Base-by-base conservation (phyloP, 2,888 invertebrate species). In the Cylindroiulus punctatus region DNA sequence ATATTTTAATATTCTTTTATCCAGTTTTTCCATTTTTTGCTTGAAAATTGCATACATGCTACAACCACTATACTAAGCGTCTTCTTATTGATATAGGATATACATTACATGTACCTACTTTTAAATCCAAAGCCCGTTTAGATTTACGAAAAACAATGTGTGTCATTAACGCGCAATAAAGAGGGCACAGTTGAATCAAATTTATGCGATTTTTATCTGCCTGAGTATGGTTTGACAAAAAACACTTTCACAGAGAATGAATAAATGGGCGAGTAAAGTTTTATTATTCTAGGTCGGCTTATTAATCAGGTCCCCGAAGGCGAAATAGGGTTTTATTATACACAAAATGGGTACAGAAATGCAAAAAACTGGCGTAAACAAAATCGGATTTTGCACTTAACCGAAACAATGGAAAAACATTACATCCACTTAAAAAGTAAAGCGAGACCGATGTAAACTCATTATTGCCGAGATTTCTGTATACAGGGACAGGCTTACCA, bases 311-410 rank as follows among this genome's bases (percentile, higher is more conserved):
- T 76, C 76, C 76, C 76, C 30, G 2, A 14, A 30, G 76, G 76
- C 14, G 65, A 76, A 76, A 30, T 30, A 30, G 14, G 30, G 17
- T 76, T 76, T 76, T 76, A 76, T 76, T 76, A 76, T 76, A 32
- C 76, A 30, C 76, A 76, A 30, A 76, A 76, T 14, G 76, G 30
- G 76, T 30, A 76, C 76, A 76, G 30, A 10, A 14, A 30, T 76
- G 76, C 26, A 76, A 76, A 76, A 76, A 76, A 2, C 4, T 76
- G 30, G 76, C 76, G 32, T 30, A 76, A 76, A 76, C 76, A 76
- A 76, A 52, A 76, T 76, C 76, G 30, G 76, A 76, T 76, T 76
- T 76, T 14, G 76, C 76, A 76, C 76, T 76, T 76, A 30, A 30
- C 65, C 30, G 32, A 76, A 76, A 76, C 76, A 22, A 65, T 65